A percentile compares a stretch with the other conserved stretches of the same genome.
These are phyloP conservation scores for Oxyteleia sp. DNA, from an alignment of 2,888 invertebrate genomes.

Conservation along the genomic window DNA sequence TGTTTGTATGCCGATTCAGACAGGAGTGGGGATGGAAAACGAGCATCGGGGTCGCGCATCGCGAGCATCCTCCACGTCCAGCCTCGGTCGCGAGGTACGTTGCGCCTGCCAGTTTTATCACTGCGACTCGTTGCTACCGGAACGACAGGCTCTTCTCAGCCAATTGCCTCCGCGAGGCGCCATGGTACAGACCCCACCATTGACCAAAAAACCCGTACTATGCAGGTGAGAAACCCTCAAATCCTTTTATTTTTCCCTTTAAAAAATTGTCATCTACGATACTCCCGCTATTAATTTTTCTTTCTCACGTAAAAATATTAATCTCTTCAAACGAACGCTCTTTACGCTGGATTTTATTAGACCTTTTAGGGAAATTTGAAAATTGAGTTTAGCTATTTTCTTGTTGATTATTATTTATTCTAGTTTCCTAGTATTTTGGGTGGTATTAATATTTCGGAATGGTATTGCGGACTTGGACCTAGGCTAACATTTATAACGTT, in stretches of 20 bases:
- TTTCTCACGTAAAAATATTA: no score
- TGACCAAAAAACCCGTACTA: slow-evolving; percentile 72
- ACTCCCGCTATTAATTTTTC: no score
- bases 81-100: slow-evolving; percentile 91
- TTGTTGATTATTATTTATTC: background rate
- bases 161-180: slow-evolving; percentile 90
- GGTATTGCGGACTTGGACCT: slow-evolving; percentile 54
- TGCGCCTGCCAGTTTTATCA: slow-evolving; percentile 96
- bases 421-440: slow-evolving; percentile 23
- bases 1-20: slow-evolving; percentile 41
- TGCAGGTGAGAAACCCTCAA: slow-evolving; percentile 82
- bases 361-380: no score
- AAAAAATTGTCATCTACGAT: no score
- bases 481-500: slow-evolving; percentile 69
- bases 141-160: slow-evolving; percentile 91
- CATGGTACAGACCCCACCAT: slow-evolving; percentile 85
- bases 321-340: no score
- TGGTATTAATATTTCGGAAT: slow-evolving; percentile 48
- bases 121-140: slow-evolving; percentile 93
- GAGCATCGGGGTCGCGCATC: slow-evolving; percentile 92
- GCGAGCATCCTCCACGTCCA: slow-evolving; percentile 90
- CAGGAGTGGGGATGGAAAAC: slow-evolving; percentile 90
- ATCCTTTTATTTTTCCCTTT: no score
- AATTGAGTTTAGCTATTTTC: slow-evolving; percentile 4
- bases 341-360: no score